Evolutionary conservation across 1,140 invertebrate species (phyloP), one percentile per base, ranked within the genome.

Genomic region (Heliconius nattereri): DNA sequence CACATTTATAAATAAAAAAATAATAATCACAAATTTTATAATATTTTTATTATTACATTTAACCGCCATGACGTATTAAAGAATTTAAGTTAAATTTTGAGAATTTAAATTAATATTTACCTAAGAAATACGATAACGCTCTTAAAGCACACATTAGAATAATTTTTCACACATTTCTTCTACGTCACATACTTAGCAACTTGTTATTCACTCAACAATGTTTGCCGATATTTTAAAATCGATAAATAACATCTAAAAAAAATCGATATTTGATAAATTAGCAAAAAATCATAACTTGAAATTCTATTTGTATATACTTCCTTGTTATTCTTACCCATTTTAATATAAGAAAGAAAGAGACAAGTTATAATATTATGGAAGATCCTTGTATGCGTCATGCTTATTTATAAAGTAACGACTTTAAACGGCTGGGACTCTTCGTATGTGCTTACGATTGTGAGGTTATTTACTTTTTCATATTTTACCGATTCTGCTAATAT

Each of bases 311-410:
- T 66, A 29, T 29, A 26, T 29, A 11, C 16, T 13, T 76, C 74
- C 52, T 29, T 66, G 11, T 66, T 32, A 1, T 40, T 66, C 74
- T 37, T 52, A 70, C 29, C 60, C 26, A 23, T 54, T 66, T 54
- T 66, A 1, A 66, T 45, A 8, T 23, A 26, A 40, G 2, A 26
- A 16, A 54, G 32, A 76, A 40, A 76, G 74, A 76, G 74, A 76
- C 35, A 57, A 75, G 26, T 6, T 16, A 23, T 70, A 49, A 16
- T 76, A 29, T 75, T 71, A 76, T 76, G 60, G 54, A 71, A 70
- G 75, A 76, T 76, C 60, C 75, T 70, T 76, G 75, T 76, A 76
- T 76, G 75, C 71, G 75, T 76, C 75, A 76, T 45, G 19, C 23
- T 49, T 76, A 26, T 76, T 76, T 76, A 66, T 70, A 71, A 29